These are phyloP conservation scores for Aldrovandia affinis DNA, from an alignment of 2,797 vertebrate species.

Conservation along the genomic window DNA sequence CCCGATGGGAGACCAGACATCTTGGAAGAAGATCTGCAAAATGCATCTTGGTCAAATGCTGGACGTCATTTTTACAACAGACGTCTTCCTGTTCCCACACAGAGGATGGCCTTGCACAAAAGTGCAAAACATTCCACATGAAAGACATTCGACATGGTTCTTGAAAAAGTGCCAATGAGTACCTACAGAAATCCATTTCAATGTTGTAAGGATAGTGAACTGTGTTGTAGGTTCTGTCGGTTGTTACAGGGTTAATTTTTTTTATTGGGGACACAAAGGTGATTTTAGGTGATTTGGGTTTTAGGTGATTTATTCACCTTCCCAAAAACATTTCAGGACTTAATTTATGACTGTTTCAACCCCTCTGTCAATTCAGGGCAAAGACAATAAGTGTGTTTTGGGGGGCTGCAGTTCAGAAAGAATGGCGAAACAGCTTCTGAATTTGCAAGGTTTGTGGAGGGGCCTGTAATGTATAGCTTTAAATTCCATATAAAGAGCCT, in stretches of 20 bases:
- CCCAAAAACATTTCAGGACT: neutral
- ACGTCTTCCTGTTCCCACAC: slow-evolving; percentile 46
- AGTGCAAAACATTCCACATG: slow-evolving; percentile 29
- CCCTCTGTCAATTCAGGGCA: too few relatives aligned
- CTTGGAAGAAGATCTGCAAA: slow-evolving; percentile 37
- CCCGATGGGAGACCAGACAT: slow-evolving; percentile 39
- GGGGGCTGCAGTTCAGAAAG: neutral
- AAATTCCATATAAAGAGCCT: neutral
- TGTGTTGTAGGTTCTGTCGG: neutral
- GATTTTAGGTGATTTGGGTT: neutral
- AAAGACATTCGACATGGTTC: neutral
- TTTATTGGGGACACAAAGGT: neutral
- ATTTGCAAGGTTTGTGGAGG: neutral
- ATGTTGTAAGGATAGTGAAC: neutral
- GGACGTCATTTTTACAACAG: slow-evolving; percentile 45
- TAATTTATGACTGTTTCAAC: too few relatives aligned
- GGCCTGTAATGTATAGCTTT: neutral
- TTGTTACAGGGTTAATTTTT: neutral
- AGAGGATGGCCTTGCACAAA: slow-evolving; percentile 33
- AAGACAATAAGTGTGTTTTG: slow-evolving; percentile 1
- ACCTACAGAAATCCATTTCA: neutral
- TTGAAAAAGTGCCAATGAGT: neutral
- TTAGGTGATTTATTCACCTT: neutral
- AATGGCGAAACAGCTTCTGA: neutral
- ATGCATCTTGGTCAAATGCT: slow-evolving; percentile 50